Percentiles rank a stretch among this genome's conserved stretches.
These are phyloP conservation scores for Penelope pileata DNA, from an alignment of 2,113 vertebrate species.

Conservation along the genomic window DNA sequence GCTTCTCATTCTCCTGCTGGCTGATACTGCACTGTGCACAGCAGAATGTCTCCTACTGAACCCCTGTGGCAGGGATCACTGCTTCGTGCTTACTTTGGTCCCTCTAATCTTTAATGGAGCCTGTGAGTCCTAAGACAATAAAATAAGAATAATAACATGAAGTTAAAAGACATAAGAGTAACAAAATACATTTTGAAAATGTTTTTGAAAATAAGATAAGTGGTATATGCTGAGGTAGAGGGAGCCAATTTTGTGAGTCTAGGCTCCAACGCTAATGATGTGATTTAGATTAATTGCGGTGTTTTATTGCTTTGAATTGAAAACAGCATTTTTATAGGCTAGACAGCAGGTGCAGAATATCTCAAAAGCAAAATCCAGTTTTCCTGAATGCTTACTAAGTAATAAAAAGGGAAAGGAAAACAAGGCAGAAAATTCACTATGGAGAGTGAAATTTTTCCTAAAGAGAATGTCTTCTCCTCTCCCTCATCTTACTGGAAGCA, in stretches of 20 bases:
- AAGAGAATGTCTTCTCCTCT: neutral
- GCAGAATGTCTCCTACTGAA: neutral
- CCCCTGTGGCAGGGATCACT: rapidly evolving
- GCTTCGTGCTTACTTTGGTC: neutral
- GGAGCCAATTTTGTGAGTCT: conserved; percentile 27
- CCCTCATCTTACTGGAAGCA: neutral
- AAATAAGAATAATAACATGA: neutral
- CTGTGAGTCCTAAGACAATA: neutral
- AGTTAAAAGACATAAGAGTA: neutral
- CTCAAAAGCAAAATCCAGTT: conserved; percentile 64
- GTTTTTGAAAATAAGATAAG: conserved; percentile 21
- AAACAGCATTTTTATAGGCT: conserved; percentile 73
- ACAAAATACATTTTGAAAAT: neutral
- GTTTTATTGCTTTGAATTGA: conserved; percentile 72
- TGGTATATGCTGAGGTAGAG: neutral
- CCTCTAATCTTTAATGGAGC: neutral
- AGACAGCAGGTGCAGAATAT: conserved; percentile 71
- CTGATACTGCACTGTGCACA: rapidly evolving
- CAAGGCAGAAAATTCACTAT: conserved; percentile 29
- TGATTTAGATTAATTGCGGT: conserved; percentile 71
- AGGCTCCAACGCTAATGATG: conserved; percentile 53
- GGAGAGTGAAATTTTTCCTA: conserved; percentile 24
- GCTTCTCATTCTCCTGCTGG: neutral
- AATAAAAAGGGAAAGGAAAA: conserved; percentile 64
- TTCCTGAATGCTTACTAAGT: conserved; percentile 48